Base-by-base conservation (phyloP, 1,140 invertebrate genomes). In the Lepidurus apus region DNA sequence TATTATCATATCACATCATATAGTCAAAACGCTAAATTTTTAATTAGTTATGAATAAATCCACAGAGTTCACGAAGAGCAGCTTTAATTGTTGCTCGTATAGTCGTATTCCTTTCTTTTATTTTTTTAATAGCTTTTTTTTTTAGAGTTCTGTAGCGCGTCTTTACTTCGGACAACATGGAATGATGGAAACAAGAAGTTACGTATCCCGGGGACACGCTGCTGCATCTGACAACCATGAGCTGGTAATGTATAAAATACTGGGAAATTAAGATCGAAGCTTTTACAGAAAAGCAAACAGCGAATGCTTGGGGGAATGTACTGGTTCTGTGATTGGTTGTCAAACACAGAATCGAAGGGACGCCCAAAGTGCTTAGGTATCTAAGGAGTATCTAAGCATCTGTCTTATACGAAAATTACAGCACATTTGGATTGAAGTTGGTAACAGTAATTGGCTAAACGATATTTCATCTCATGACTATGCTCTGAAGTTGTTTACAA, bases 151-250 rank as follows among this genome's bases (percentile, higher is more conserved):
- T 65, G 53, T 65, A n/a, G 53, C n/a, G 9, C 17, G 21, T 21
- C 13, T 65, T 65, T 4, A 7, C 17, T 21, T 65, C 17, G 17
- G 53, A 7, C 53, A 65, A n/a, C 21, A 65, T 65, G 53, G 21
- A 65, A 65, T 65, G 53, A 65, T 21, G 21, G 53, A 21, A 65
- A 65, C 6, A 4, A 21, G 13, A 17, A 65, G 17, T 65, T n/a
- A 1, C 21, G 53, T 5, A 65, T 6, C 13, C 13, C 13, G 17
- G 17, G 17, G 53, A 65, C 53, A n/a, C 13, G 53, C 53, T 65
- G 53, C 53, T 65, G 53, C 53, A n/a, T 65, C 17, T 65, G 53
- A 65, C 53, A 65, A 65, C 53, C 53, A 65, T 65, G 53, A 65
- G 53, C 53, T 65, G 53, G 53, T 65, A 65, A 65, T 65, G 8